Percentiles rank a stretch among this genome's conserved stretches.
Conservation (phyloP, 2,797 vertebrate species). For the Scolopax bukidnonensis region DNA sequence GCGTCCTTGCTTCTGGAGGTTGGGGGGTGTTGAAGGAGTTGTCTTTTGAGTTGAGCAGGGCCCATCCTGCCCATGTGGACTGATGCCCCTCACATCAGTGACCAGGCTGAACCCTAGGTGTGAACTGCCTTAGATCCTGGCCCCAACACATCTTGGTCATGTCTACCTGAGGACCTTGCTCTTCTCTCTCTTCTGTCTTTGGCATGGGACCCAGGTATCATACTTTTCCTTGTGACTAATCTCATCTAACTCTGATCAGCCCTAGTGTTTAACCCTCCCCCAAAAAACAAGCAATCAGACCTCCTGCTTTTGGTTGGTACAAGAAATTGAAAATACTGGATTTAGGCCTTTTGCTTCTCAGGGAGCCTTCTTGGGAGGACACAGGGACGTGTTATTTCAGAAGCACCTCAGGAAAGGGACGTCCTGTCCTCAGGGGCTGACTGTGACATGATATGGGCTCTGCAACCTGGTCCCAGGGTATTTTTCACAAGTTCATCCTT, state of each 20-base stretch:
- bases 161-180: neutral
- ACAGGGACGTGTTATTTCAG: neutral
- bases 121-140: neutral
- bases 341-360: neutral
- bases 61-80: neutral
- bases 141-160: neutral
- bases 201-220: neutral
- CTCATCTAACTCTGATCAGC: neutral
- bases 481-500: neutral
- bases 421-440: neutral
- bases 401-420: neutral
- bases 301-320: neutral
- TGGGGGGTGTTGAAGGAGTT: neutral
- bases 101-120: neutral
- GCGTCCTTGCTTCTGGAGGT: neutral
- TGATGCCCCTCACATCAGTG: neutral
- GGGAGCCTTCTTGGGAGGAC: neutral
- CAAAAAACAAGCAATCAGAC: fast-evolving
- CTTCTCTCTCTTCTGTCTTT: neutral
- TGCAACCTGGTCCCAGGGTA: neutral
- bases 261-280: neutral
- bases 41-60: neutral
- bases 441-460: fast-evolving
- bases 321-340: neutral
- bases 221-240: neutral